These are phyloP conservation scores for Margaritifera margaritifera DNA, from an alignment of 2,888 invertebrate genomes.

Conservation along the genomic window DNA sequence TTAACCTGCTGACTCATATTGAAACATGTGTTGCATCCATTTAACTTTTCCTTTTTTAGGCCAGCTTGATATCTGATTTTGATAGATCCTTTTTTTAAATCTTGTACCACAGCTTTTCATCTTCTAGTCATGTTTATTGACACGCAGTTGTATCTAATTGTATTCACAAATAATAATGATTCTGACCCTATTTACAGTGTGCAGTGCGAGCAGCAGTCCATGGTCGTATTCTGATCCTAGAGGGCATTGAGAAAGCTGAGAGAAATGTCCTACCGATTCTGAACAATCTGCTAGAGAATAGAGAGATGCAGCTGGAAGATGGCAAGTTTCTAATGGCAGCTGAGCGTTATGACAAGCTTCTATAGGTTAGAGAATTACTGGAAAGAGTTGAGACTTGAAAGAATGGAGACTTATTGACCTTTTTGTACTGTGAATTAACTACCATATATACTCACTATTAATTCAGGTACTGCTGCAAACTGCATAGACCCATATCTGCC, in stretches of 20 bases:
- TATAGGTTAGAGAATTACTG: slow-evolving; percentile 78
- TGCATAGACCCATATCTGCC: too few relatives aligned
- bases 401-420: too few relatives aligned
- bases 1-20: too few relatives aligned
- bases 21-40: too few relatives aligned
- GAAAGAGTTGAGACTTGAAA: too few relatives aligned
- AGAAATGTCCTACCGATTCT: slow-evolving; percentile 95
- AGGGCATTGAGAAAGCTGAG: slow-evolving; percentile 98
- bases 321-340: slow-evolving; percentile 94
- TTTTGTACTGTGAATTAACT: too few relatives aligned
- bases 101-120: background rate
- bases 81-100: too few relatives aligned
- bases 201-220: slow-evolving; percentile 93
- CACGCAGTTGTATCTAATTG: background rate
- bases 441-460: too few relatives aligned
- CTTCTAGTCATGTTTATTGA: background rate
- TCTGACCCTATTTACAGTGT: slow-evolving; percentile 77
- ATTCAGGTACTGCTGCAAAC: too few relatives aligned
- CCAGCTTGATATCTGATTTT: too few relatives aligned
- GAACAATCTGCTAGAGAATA: slow-evolving; percentile 95
- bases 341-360: slow-evolving; percentile 89
- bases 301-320: slow-evolving; percentile 99
- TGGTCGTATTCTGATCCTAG: slow-evolving; percentile 90
- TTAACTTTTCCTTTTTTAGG: too few relatives aligned
- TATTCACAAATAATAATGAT: background rate